These are phyloP conservation scores for Saccostrea echinata DNA, from an alignment of 1,140 invertebrate species.

Conservation along the genomic window DNA sequence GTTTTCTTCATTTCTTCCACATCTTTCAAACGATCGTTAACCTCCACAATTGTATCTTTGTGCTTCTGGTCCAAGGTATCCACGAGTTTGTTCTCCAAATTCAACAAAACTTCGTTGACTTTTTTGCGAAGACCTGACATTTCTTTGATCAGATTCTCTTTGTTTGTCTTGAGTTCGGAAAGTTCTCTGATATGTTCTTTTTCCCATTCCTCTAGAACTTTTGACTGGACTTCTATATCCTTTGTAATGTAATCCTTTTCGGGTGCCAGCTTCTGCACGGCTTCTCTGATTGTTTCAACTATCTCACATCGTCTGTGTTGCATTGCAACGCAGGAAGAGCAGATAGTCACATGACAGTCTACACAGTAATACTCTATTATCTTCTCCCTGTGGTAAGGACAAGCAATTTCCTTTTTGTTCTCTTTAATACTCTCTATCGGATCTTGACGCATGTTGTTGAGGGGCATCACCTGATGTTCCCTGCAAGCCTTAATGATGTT, in stretches of 20 bases:
- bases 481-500: conserved; percentile 68
- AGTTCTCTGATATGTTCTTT: conserved; percentile 63
- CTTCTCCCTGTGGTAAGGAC: conserved; percentile 64
- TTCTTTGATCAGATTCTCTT: conserved; percentile 57
- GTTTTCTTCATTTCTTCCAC: conserved; percentile 66
- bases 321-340: conserved; percentile 65
- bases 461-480: conserved; percentile 63
- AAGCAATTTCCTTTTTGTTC: conserved; percentile 64
- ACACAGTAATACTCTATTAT: conserved; percentile 67
- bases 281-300: conserved; percentile 65
- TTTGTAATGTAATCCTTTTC: conserved; percentile 63
- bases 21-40: conserved; percentile 60
- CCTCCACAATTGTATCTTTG: conserved; percentile 54
- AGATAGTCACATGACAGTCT: conserved; percentile 64
- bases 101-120: conserved; percentile 59
- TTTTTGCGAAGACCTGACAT: conserved; percentile 59
- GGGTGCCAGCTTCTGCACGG: conserved; percentile 64
- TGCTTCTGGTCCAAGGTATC: conserved; percentile 62
- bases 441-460: conserved; percentile 62
- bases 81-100: conserved; percentile 61
- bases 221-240: conserved; percentile 59
- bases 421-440: conserved; percentile 61
- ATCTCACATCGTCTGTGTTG: conserved; percentile 67
- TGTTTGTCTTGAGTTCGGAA: conserved; percentile 63
- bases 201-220: conserved; percentile 60